Evolutionary conservation across 2,888 invertebrate species (phyloP), one percentile per base, ranked within the genome.

Genomic region (Meloe dianella): DNA sequence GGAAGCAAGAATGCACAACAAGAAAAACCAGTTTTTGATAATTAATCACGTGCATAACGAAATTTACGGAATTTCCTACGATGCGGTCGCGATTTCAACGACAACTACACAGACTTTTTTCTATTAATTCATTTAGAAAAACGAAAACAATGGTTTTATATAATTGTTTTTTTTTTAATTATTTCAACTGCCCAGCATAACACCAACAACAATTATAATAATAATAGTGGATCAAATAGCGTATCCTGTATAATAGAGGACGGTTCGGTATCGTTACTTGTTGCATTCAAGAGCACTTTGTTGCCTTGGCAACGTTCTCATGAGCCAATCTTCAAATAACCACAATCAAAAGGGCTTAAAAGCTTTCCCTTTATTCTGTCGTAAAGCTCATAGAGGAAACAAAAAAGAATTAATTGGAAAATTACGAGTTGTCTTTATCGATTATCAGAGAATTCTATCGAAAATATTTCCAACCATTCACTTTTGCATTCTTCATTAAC

Each of bases 251-350:
- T n/a, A 17, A 8, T 20, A 20, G 47, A 47, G n/a, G 20, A 47
- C 20, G 20, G 47, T 17, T 20, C 47, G 5, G 8, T 17, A 47
- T 17, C 22, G 5, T 41, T 72, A 77, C 76, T 76, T 76, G 77
- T 76, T 77, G 76, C 74, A 70, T 71, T 61, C 68, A 64, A 72
- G 71, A 77, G 77, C 77, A 77, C 77, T 77, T 74, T 75, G 77
- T 77, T 71, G 61, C 71, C 77, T 63, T 72, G 71, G 73, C 69
- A 65, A 75, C 76, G 66, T 32, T 27, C 56, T 20, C 29, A 38
- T 24, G 27, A 30, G 56, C 58, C 30, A 9, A 14, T 24, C 30
- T 14, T 54, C 27, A 51, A 61, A 61, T 22, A 9, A 29, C 35
- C 27, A 14, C 12, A 22, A 38, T 22, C 32, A 20, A 62, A 62